Percentiles rank a stretch among this genome's conserved stretches.
These are phyloP conservation scores for Gallinago media DNA, from an alignment of 2,113 vertebrate species.

Conservation along the genomic window DNA sequence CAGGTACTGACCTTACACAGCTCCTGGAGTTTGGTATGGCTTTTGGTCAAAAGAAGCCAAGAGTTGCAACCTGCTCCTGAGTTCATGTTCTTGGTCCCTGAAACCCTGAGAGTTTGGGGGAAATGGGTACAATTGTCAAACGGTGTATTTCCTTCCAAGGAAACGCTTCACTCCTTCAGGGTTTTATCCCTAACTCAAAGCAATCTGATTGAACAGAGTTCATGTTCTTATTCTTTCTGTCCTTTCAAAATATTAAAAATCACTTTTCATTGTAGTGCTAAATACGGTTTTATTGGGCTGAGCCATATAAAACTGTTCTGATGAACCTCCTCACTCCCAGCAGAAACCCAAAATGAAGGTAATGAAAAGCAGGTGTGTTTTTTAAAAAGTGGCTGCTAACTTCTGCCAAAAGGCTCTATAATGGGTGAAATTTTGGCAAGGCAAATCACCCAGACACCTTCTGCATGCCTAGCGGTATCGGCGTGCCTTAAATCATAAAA, in stretches of 20 bases:
- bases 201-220: background rate
- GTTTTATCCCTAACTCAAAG: background rate
- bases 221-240: background rate
- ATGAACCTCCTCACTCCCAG: background rate
- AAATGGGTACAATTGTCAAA: background rate
- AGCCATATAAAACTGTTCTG: background rate
- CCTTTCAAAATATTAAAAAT: background rate
- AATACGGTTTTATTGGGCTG: background rate
- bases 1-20: accelerated
- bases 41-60: background rate
- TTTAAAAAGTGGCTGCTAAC: background rate
- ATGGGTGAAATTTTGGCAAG: background rate
- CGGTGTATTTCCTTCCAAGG: background rate
- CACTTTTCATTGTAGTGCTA: background rate
- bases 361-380: background rate
- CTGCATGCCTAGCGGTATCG: accelerated
- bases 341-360: background rate
- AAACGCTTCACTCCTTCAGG: background rate
- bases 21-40: background rate
- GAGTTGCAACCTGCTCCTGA: background rate
- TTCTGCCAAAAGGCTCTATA: background rate
- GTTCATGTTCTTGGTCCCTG: background rate
- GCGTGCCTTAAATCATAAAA: background rate
- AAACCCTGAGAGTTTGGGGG: background rate
- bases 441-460: accelerated